Evolutionary conservation across 2,797 vertebrate genomes (phyloP), one percentile per base, ranked within the genome.

Genomic region (Phoeniculus purpureus): DNA sequence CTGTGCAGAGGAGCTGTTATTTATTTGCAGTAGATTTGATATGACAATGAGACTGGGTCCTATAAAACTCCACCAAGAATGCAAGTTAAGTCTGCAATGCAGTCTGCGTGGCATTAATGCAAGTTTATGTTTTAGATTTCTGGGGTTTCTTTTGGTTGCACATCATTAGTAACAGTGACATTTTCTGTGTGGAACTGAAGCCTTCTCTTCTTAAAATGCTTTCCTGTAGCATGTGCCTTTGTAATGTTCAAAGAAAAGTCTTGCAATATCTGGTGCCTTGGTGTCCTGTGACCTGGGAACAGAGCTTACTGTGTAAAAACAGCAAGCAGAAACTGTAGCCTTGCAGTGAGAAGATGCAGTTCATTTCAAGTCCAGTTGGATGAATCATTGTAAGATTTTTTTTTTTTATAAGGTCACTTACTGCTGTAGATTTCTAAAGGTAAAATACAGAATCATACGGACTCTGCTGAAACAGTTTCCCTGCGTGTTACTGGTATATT

Each of bases 141-240:
- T 12, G 6, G 13, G 58, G 70, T 47, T 61, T 40, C 47, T 87
- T 56, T 37, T 74, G 71, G 92, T 79, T 66, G 74, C 37, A 65
- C 76, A 90, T 92, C 76, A 23, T 96, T 95, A 91, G 78, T 77
- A 95, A 31, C 45, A 61, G 87, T 91, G 93, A 37, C 68, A 68
- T 91, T 96, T 96, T 94, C 82, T 80, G 45, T 75, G 87, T 66
- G 80, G 88, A 86, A 40, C 74, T 77, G 89, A 81, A 84, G 58
- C 12, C 78, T 55, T 70, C 17, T 5, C 87, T 93, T 85, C 87
- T 92, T 87, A 93, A 93, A 95, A 95, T 71, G 80, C 56, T 92
- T 94, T 70, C 60, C 75, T 47, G 34, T 90, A 84, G 60, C 76
- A 27, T 15, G 25, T 91, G 72, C 50, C 78, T 95, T 94, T 94